phyloP scores from a whole-genome alignment of 2,888 invertebrate species.

The Hipparchia sbordonii region DNA sequence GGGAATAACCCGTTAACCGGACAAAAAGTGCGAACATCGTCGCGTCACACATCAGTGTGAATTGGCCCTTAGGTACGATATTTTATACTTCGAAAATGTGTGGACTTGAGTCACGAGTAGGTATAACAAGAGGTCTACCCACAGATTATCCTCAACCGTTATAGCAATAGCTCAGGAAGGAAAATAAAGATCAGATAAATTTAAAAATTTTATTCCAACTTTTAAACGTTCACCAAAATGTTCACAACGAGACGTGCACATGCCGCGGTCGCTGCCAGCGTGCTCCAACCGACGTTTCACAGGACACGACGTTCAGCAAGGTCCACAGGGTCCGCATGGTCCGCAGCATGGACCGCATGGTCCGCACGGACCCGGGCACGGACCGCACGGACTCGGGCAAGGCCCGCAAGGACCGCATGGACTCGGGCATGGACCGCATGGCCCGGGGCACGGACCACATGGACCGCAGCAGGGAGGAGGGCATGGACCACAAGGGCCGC shows the following conservation, averaged over 20 bases:
- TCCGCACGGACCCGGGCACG: slow-evolving; percentile 12
- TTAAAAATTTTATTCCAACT: background rate
- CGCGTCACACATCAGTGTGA: no score
- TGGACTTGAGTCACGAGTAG: no score
- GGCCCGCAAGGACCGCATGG: slow-evolving; percentile 26
- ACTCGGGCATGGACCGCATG: background rate
- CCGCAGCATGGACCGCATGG: slow-evolving; percentile 9
- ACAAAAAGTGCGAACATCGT: no score
- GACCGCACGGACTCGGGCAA: slow-evolving; percentile 34
- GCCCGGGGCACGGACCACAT: slow-evolving; percentile 28
- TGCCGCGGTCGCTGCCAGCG: slow-evolving; percentile 2
- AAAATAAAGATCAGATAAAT: slow-evolving; percentile 7
- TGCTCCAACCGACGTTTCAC: slow-evolving; percentile 8
- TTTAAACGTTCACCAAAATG: background rate
- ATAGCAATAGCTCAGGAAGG: background rate
- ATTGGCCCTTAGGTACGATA: no score
- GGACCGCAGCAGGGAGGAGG: background rate
- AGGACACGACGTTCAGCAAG: slow-evolving; percentile 18
- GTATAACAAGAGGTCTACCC: no score
- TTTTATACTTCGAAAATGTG: no score
- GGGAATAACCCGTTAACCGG: no score
- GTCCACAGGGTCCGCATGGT: slow-evolving; percentile 18
- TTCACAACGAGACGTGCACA: slow-evolving; percentile 17
- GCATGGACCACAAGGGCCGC: slow-evolving; percentile 1
- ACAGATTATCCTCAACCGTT: no score